Conservation (phyloP, 2,113 vertebrate species). For the Albula goreensis region DNA sequence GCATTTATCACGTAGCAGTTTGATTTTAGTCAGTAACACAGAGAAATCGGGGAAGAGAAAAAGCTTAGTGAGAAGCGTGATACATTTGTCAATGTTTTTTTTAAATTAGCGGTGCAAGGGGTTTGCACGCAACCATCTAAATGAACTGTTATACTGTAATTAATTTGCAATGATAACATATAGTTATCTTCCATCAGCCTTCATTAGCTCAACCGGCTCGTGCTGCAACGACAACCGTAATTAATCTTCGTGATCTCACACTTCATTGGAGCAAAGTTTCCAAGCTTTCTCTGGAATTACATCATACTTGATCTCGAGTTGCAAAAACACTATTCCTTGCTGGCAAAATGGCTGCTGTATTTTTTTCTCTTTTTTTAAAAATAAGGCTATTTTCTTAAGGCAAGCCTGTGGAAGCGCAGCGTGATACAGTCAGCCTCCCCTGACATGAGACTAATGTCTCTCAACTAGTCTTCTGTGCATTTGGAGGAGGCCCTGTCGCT, state of each 20-base stretch:
- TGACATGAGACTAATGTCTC: constrained; percentile 63
- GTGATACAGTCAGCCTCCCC: constrained; percentile 50
- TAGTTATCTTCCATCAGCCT: neutral
- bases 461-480: constrained; percentile 67
- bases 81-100: neutral
- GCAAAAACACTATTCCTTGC: constrained; percentile 30
- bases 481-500: constrained; percentile 59
- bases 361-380: constrained; percentile 56
- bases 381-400: constrained; percentile 52
- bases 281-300: constrained; percentile 47
- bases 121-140: neutral
- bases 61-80: neutral
- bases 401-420: constrained; percentile 49
- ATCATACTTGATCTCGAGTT: constrained; percentile 33
- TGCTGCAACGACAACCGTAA: neutral
- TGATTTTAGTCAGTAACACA: neutral
- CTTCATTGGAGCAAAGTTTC: constrained; percentile 12
- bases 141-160: neutral
- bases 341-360: constrained; percentile 44
- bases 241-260: neutral
- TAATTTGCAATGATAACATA: neutral
- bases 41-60: neutral
- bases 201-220: neutral
- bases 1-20: neutral
- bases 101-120: neutral